Evolutionary conservation across 1,140 invertebrate species (phyloP).

Genomic region (Drosophila parabipectinata): DNA sequence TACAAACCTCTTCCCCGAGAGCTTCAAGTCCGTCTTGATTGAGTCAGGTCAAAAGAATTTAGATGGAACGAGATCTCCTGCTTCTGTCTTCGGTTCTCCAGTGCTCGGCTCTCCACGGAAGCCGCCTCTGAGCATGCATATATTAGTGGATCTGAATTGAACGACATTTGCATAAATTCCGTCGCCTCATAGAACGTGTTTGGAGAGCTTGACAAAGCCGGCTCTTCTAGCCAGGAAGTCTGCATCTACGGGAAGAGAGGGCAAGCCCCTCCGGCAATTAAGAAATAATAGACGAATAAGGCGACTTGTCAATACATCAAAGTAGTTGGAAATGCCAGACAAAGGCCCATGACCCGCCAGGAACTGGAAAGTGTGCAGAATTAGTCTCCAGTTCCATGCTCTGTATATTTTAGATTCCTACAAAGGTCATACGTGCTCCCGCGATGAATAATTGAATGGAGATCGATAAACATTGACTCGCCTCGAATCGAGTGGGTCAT

Average conservation of each 20-base stretch:
- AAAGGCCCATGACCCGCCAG: background rate
- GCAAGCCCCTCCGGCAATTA: slow-evolving; percentile 28
- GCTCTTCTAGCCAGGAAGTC: slow-evolving; percentile 37
- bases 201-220: slow-evolving; percentile 38
- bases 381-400: no score
- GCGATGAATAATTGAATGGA: slow-evolving; percentile 16
- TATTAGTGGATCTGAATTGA: slow-evolving; percentile 47
- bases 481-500: slow-evolving; percentile 30
- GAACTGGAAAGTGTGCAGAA: no score
- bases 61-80: slow-evolving; percentile 41
- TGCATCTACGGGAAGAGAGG: background rate
- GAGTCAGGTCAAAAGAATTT: slow-evolving; percentile 83
- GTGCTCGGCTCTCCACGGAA: slow-evolving; percentile 51
- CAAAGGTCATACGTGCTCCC: slow-evolving; percentile 4
- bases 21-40: slow-evolving; percentile 78
- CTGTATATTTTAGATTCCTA: no score
- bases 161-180: slow-evolving; percentile 74
- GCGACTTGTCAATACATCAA: slow-evolving; percentile 29
- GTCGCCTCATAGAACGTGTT: slow-evolving; percentile 54
- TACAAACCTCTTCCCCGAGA: slow-evolving; percentile 16
- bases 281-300: slow-evolving; percentile 34
- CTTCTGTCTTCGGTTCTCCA: slow-evolving; percentile 15
- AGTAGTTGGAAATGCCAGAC: slow-evolving; percentile 1
- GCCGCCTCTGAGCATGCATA: slow-evolving; percentile 65
- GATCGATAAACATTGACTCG: slow-evolving; percentile 36